Conservation (phyloP, 2,113 vertebrate genomes). For the Seriola aureovittata region DNA sequence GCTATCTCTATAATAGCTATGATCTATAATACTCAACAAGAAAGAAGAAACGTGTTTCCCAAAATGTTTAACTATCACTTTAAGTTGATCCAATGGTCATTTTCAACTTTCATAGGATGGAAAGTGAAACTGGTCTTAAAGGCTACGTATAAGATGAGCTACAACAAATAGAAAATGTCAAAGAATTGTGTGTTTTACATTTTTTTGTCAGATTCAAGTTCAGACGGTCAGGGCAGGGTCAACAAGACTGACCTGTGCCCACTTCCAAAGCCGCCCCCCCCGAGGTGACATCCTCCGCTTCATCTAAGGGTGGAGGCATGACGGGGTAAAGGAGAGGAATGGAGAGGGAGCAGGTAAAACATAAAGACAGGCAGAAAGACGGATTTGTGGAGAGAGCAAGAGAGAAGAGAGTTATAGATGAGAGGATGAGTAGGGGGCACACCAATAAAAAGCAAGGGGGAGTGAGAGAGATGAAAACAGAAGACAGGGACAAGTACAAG, state of each 20-base stretch:
- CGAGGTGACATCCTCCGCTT: slow-evolving; percentile 74
- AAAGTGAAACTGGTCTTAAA: background rate
- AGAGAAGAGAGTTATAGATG: slow-evolving; percentile 9
- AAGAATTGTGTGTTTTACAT: background rate
- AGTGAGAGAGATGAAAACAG: slow-evolving; percentile 34
- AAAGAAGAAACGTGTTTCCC: background rate
- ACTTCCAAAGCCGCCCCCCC: slow-evolving; percentile 67
- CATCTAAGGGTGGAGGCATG: slow-evolving; percentile 65
- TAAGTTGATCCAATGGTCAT: background rate
- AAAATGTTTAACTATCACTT: background rate
- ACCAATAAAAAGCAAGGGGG: slow-evolving; percentile 12
- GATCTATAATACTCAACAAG: background rate
- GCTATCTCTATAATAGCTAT: background rate
- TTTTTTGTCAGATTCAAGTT: slow-evolving; percentile 7
- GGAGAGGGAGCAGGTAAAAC: background rate
- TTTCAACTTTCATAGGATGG: background rate
- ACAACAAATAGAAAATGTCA: background rate
- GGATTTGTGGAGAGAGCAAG: slow-evolving; percentile 8
- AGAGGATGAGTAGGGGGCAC: slow-evolving; percentile 10
- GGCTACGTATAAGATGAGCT: background rate
- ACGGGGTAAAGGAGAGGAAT: background rate
- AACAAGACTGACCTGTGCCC: slow-evolving; percentile 76
- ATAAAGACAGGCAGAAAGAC: slow-evolving; percentile 10
- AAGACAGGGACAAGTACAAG: slow-evolving; percentile 37
- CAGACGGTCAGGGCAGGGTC: slow-evolving; percentile 37